Evolutionary conservation across 1,140 invertebrate species (phyloP), one percentile per base, ranked within the genome.

Genomic region (Atta cephalotes): DNA sequence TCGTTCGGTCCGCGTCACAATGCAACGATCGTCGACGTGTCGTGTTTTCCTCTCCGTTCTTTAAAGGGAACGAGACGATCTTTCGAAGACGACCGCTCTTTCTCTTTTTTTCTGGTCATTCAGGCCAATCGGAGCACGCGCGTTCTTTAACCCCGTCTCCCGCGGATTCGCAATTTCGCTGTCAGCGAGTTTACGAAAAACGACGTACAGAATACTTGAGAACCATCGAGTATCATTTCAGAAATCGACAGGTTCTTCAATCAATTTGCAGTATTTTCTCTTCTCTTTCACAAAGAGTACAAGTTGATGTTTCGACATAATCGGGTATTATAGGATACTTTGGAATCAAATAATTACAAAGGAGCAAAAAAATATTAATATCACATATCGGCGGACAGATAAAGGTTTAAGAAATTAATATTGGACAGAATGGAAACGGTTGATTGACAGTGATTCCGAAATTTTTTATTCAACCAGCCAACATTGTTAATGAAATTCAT

Each of bases 61-160:
- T 91, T 91, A 91, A 91, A 91, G 89, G 78, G 89, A 90, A 88
- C 82, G 63, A 58, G 66, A 85, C 21, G 45, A 72, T 62, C 60
- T 53, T 71, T 21, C 76, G 35, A 25, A 25, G 45, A 18, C 18
- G 18, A 45, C n/a, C 65, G 12, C 31, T 39, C 56, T 79, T 56
- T 60, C n/a, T 76, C 53, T 35, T 12, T 76, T 31, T 18, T 25
- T 62, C 35, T 78, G 65, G 62, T 49, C 77, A 88, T 90, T 90
- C 86, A 79, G 16, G 31, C 39, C 35, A 51, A 74, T 86, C 53
- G 25, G 12, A n/a, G 18, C 63, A 65, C 58, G 7, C 45, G 65
- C 71, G 66, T 66, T 88, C 65, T 86, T 86, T 88, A 87, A 86
- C 78, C 56, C 79, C 25, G 21, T 71, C 85, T 71, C 49, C n/a